Percentiles rank a stretch among this genome's conserved stretches.
phyloP scores from a whole-genome alignment of 1,140 invertebrate species.

The Pemphigus obesinymphae region DNA sequence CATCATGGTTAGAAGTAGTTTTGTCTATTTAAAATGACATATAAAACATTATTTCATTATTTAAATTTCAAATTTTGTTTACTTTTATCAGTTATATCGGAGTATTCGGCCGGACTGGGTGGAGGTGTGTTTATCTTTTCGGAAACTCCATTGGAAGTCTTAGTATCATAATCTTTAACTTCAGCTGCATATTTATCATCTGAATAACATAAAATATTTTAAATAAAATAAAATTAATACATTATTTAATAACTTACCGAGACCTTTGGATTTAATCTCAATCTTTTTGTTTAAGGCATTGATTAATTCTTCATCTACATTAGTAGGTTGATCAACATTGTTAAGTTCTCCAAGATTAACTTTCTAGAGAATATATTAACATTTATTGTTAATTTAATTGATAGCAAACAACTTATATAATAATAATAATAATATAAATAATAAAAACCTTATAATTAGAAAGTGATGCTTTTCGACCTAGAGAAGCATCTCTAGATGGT shows the following conservation, averaged over 20 bases:
- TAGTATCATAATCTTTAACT: conserved; percentile 18
- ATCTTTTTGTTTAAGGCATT: not conserved
- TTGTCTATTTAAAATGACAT: not conserved
- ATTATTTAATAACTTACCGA: not conserved
- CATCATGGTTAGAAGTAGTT: not conserved
- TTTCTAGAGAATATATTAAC: not conserved
- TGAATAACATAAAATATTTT: not conserved
- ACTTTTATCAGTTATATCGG: not conserved
- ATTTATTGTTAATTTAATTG: not conserved
- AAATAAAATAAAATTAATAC: not conserved
- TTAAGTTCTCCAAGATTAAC: not conserved
- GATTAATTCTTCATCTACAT: conserved; percentile 8
- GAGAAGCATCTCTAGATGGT: conserved; percentile 43
- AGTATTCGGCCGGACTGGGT: not conserved
- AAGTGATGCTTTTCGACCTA: conserved; percentile 40
- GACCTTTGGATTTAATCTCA: not conserved
- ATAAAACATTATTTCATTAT: not conserved
- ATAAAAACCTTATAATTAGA: conserved; percentile 21
- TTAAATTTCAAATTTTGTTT: not conserved
- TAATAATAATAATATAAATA: too few species aligned
- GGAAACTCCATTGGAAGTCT: not conserved
- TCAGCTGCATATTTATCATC: conserved; percentile 32
- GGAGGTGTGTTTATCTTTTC: not conserved
- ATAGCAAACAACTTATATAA: too few species aligned
- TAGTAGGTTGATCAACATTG: not conserved